Evolutionary conservation across 2,113 vertebrate genomes (phyloP).

Genomic region (Merops nubicus): DNA sequence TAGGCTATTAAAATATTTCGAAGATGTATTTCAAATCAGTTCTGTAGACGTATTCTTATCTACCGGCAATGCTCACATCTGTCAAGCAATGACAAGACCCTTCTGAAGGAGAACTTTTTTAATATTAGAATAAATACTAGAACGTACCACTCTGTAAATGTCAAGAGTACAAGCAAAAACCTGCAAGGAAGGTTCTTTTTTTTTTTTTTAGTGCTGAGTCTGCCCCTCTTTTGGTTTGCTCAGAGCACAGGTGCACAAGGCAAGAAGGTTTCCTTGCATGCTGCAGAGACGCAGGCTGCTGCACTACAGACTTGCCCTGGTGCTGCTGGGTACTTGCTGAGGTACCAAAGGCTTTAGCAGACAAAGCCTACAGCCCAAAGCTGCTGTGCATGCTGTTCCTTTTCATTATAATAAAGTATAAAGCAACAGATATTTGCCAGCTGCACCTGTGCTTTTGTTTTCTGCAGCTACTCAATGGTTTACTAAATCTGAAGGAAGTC

Average conservation of each 20-base stretch:
- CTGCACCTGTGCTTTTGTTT: not conserved
- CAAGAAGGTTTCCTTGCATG: not conserved
- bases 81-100: not conserved
- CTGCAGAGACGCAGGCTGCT: not conserved
- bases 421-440: not conserved
- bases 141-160: not conserved
- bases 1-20: conserved; percentile 59
- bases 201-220: not conserved
- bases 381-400: not conserved
- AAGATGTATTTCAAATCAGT: conserved; percentile 21
- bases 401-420: not conserved
- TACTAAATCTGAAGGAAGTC: not conserved
- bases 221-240: not conserved
- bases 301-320: not conserved
- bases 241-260: conserved; percentile 29
- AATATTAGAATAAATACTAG: conserved; percentile 29
- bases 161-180: conserved; percentile 25
- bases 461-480: not conserved
- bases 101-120: not conserved
- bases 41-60: not conserved
- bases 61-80: not conserved
- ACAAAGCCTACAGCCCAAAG: not conserved
- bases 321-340: not conserved
- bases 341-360: not conserved
- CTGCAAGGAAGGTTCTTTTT: not conserved